phyloP scores from a whole-genome alignment of 2,888 invertebrate species.

The Netelia fuscicornis region DNA sequence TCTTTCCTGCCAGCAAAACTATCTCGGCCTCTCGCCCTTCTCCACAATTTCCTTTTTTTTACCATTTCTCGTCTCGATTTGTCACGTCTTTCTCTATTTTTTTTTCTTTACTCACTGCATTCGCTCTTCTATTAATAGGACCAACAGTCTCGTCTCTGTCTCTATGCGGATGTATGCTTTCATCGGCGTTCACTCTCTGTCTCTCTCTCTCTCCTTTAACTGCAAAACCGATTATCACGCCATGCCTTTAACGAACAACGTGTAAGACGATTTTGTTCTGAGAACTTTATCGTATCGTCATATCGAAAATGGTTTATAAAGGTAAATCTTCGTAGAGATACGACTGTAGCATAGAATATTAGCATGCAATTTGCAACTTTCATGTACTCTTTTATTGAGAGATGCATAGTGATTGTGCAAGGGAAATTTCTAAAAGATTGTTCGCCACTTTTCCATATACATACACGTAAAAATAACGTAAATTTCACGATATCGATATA shows the following conservation, averaged over 20 bases:
- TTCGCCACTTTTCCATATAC: no score
- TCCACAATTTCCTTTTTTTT: conserved; percentile 30
- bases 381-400: neutral
- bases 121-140: conserved; percentile 68
- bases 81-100: conserved; percentile 74
- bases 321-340: neutral
- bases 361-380: no score
- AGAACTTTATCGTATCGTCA: neutral
- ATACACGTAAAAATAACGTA: no score
- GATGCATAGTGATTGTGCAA: neutral
- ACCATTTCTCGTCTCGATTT: conserved; percentile 73
- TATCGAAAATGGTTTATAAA: neutral
- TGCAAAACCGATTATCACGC: conserved; percentile 20
- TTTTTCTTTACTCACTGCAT: conserved; percentile 68
- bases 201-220: conserved; percentile 24
- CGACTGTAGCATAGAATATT: no score
- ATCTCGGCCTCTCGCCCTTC: conserved; percentile 40
- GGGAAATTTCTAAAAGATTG: neutral
- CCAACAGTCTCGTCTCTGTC: conserved; percentile 43
- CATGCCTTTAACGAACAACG: neutral
- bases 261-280: neutral
- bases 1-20: conserved; percentile 66
- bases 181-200: neutral
- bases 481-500: no score
- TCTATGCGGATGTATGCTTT: conserved; percentile 36